Evolutionary conservation across 2,113 vertebrate species (phyloP).

Genomic region (Alaudala cheleensis): DNA sequence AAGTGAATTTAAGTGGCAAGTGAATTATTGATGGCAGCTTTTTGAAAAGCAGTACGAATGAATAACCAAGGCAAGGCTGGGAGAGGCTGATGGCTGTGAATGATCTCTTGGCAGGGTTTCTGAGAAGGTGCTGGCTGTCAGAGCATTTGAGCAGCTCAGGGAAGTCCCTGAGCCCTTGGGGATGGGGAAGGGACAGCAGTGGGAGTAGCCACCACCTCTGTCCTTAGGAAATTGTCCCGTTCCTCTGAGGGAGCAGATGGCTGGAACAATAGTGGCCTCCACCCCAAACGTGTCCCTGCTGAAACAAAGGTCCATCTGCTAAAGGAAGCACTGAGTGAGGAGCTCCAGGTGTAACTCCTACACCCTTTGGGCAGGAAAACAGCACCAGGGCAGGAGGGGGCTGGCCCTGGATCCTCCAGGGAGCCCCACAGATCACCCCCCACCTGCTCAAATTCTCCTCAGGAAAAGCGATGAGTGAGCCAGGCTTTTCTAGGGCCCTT

Average conservation of each 20-base stretch:
- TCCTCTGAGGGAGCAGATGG: not conserved
- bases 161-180: not conserved
- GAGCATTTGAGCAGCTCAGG: not conserved
- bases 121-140: not conserved
- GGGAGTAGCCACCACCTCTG: slow-evolving; percentile 3
- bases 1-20: not conserved
- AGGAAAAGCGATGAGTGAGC: not conserved
- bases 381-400: not conserved
- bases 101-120: not conserved
- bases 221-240: not conserved
- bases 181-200: not conserved
- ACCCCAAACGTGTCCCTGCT: not conserved
- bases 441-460: not conserved
- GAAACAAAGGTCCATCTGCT: slow-evolving; percentile 27
- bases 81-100: not conserved
- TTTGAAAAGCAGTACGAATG: not conserved
- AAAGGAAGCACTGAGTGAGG: not conserved
- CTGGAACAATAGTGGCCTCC: slow-evolving; percentile 42
- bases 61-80: not conserved
- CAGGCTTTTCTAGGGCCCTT: not conserved
- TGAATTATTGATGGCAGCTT: not conserved
- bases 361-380: not conserved
- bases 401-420: rapidly evolving
- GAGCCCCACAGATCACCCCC: not conserved
- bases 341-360: not conserved